These are phyloP conservation scores for Setipinna tenuifilis DNA, from an alignment of 2,797 vertebrate genomes.

Conservation along the genomic window DNA sequence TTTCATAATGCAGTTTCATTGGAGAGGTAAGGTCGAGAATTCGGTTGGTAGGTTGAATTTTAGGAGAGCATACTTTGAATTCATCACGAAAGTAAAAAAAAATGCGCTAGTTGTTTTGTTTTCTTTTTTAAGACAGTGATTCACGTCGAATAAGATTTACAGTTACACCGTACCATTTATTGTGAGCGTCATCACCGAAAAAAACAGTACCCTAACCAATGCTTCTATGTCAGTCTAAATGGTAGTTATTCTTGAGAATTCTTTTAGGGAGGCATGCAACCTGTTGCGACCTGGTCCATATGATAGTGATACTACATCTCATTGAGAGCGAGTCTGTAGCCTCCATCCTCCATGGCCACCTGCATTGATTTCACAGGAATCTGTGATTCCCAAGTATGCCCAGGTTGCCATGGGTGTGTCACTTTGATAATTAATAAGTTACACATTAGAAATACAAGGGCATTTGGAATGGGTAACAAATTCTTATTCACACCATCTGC, in stretches of 20 bases:
- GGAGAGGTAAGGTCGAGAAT: background rate
- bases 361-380: background rate
- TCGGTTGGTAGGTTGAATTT: background rate
- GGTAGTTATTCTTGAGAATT: background rate
- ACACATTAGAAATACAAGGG: background rate
- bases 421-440: background rate
- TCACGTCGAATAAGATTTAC: background rate
- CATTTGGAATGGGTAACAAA: background rate
- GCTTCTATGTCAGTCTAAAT: background rate
- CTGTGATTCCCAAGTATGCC: background rate
- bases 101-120: background rate
- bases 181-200: background rate
- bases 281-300: slow-evolving; percentile 40
- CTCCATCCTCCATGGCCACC: background rate
- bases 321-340: background rate
- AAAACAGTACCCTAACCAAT: background rate
- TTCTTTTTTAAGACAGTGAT: background rate
- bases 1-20: slow-evolving; percentile 31
- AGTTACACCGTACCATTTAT: background rate
- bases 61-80: background rate
- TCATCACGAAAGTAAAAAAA: background rate
- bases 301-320: background rate
- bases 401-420: background rate
- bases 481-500: background rate
- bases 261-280: slow-evolving; percentile 32